phyloP scores from a whole-genome alignment of 2,113 vertebrate species.

The cat (Felis catus) region DNA sequence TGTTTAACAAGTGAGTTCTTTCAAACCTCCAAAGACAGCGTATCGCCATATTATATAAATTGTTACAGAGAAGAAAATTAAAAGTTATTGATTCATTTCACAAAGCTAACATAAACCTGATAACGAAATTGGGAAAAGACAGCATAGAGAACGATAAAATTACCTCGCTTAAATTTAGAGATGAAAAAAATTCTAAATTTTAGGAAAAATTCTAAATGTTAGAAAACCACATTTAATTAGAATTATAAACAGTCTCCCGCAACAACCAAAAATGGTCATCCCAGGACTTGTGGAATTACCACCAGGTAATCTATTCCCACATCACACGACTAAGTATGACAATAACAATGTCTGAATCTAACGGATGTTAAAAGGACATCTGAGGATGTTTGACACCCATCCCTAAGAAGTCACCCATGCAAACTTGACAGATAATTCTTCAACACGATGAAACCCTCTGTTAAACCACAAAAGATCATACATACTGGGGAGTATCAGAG shows the following conservation, averaged over 20 bases:
- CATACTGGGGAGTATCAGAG: background rate
- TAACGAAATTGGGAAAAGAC: background rate
- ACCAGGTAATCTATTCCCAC: background rate
- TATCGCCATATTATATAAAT: background rate
- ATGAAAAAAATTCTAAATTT: background rate
- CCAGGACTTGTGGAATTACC: background rate
- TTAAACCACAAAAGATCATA: background rate
- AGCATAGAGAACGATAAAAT: background rate
- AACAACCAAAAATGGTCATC: background rate
- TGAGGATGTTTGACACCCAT: background rate
- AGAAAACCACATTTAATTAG: background rate
- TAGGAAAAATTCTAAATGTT: background rate
- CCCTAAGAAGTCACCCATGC: background rate
- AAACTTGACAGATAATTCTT: constrained; percentile 12
- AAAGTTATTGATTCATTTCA: constrained; percentile 34
- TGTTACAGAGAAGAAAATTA: background rate
- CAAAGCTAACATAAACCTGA: background rate
- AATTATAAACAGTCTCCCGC: background rate
- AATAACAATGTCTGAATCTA: background rate
- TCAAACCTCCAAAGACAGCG: background rate
- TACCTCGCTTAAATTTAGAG: constrained; percentile 2
- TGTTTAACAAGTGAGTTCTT: constrained; percentile 32
- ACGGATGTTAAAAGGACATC: background rate
- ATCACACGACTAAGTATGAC: background rate
- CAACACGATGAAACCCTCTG: constrained; percentile 17